Percentiles rank a stretch among this genome's conserved stretches.
Evolutionary conservation across 2,797 vertebrate genomes (phyloP).

Genomic region (Brachyrhaphis roseni): DNA sequence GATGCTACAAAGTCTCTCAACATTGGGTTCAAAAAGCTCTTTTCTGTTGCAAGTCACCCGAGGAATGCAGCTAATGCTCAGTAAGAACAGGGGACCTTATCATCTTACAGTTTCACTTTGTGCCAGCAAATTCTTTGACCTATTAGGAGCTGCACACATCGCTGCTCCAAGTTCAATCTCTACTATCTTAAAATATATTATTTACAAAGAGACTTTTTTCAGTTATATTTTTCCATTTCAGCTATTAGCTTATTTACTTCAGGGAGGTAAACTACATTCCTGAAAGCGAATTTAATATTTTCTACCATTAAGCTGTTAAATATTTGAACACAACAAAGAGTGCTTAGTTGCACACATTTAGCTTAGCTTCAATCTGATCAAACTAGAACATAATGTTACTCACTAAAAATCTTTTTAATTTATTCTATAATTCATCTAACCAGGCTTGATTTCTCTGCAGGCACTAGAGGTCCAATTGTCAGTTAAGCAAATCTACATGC

Average conservation of each 20-base stretch:
- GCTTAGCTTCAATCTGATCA: not conserved
- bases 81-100: not conserved
- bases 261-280: not conserved
- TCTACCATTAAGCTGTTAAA: not conserved
- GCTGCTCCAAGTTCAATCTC: not conserved
- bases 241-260: not conserved
- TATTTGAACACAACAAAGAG: not conserved
- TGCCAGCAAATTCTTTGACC: not conserved
- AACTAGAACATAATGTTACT: not conserved
- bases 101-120: not conserved
- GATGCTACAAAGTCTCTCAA: not conserved
- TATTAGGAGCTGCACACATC: not conserved
- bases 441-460: not conserved
- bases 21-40: not conserved
- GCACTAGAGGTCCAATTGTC: not conserved
- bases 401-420: not conserved
- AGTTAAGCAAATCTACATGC: not conserved
- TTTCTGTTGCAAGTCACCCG: not conserved
- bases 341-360: not conserved
- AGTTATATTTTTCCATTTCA: too few species aligned
- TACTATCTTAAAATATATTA: not conserved
- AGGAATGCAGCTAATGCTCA: slow-evolving; percentile 2
- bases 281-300: not conserved
- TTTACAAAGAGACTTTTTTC: not conserved
- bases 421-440: not conserved